Percentiles rank a stretch among this genome's conserved stretches.
Evolutionary conservation across 2,113 vertebrate genomes (phyloP).

Genomic region (Macrotis lagotis): DNA sequence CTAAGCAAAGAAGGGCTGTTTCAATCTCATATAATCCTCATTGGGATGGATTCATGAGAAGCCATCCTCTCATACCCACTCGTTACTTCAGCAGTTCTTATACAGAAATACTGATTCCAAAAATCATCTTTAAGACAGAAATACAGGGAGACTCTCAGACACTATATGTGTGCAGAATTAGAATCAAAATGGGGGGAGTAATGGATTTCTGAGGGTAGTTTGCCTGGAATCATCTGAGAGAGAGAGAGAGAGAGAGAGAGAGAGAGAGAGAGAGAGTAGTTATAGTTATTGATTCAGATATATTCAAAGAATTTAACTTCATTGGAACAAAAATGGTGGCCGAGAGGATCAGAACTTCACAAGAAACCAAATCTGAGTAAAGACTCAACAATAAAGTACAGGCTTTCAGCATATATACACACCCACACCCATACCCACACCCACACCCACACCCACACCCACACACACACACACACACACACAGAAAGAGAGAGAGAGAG

Average conservation of each 20-base stretch:
- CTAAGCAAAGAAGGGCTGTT: not conserved
- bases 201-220: not conserved
- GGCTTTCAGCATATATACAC: no score
- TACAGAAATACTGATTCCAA: not conserved
- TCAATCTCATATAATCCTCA: not conserved
- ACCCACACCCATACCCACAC: no score
- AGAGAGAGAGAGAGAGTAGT: not conserved
- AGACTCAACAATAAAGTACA: no score
- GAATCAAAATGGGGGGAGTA: not conserved
- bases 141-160: not conserved
- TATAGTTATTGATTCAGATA: no score
- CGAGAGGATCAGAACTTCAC: no score
- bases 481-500: no score
- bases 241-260: not conserved
- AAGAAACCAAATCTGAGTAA: no score
- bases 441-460: no score
- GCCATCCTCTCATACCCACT: not conserved
- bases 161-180: not conserved
- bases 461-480: no score
- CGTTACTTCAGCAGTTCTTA: not conserved
- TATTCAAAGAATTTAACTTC: no score
- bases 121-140: not conserved
- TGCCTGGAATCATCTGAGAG: not conserved
- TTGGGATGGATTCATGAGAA: not conserved
- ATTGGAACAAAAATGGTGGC: no score